Conservation (phyloP, 2,888 invertebrate genomes). For the Alsophila aescularia region DNA sequence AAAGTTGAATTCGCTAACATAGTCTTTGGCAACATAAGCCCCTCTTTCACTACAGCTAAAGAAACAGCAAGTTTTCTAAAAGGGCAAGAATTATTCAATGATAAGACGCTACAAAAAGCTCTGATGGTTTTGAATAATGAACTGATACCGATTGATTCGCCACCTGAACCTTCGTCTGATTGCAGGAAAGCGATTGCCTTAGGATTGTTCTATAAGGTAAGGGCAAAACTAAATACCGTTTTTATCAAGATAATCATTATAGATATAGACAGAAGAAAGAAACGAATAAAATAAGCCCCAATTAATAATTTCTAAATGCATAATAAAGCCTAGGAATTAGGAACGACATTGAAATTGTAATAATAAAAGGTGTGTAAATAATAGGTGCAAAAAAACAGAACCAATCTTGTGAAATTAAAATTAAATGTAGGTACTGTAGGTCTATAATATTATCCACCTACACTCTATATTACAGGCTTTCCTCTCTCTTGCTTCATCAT, state of each 20-base stretch:
- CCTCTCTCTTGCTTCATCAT: conserved; percentile 76
- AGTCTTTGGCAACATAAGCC: conserved; percentile 87
- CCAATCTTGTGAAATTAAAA: too few species aligned
- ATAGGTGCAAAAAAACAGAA: too few species aligned
- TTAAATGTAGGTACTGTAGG: too few species aligned
- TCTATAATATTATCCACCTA: too few species aligned
- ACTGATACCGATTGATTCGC: conserved; percentile 85
- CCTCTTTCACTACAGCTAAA: conserved; percentile 82
- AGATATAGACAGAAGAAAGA: too few species aligned
- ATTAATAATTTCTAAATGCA: too few species aligned
- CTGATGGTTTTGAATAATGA: conserved; percentile 83
- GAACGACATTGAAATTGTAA: too few species aligned
- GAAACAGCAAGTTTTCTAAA: conserved; percentile 78
- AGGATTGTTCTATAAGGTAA: conserved; percentile 92
- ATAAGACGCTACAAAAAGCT: conserved; percentile 74
- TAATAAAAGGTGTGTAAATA: too few species aligned
- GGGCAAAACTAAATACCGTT: background rate
- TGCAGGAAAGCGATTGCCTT: conserved; percentile 89
- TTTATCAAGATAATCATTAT: background rate
- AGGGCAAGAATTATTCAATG: conserved; percentile 73
- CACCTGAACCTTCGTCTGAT: conserved; percentile 87
- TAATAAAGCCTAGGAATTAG: too few species aligned
- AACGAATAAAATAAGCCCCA: too few species aligned
- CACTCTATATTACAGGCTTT: conserved; percentile 71
- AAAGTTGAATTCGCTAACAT: conserved; percentile 80